Conservation (phyloP, 1,140 invertebrate species). For the Pinna nobilis region DNA sequence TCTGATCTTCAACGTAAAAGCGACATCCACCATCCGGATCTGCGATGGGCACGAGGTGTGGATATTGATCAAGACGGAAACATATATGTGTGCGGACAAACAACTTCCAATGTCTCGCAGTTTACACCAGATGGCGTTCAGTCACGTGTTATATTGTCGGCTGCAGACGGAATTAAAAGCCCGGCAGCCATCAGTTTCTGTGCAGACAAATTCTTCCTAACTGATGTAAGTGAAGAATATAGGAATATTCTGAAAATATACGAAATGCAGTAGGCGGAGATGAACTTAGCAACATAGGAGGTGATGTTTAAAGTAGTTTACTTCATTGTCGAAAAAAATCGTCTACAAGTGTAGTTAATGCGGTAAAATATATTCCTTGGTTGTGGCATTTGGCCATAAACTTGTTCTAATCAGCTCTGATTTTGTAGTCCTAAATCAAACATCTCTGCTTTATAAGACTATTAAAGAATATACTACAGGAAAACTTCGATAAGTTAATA, state of each 20-base stretch:
- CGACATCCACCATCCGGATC: slow-evolving; percentile 6
- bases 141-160: slow-evolving; percentile 22
- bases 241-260: slow-evolving; percentile 32
- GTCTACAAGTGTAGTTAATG: too few relatives aligned
- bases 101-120: slow-evolving; percentile 25
- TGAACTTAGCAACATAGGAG: too few relatives aligned
- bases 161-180: slow-evolving; percentile 20
- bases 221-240: slow-evolving; percentile 20
- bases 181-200: slow-evolving; percentile 32
- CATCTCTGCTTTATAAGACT: too few relatives aligned
- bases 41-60: slow-evolving; percentile 25
- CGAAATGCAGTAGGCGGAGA: slow-evolving; percentile 28
- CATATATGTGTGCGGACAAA: slow-evolving; percentile 35
- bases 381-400: too few relatives aligned
- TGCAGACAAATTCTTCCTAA: slow-evolving; percentile 37
- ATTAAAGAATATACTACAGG: too few relatives aligned
- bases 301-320: too few relatives aligned
- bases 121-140: slow-evolving; percentile 19
- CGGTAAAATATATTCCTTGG: too few relatives aligned
- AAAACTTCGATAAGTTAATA: too few relatives aligned
- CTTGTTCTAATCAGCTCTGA: too few relatives aligned
- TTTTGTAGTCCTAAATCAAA: too few relatives aligned
- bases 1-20: slow-evolving; percentile 8
- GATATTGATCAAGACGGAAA: slow-evolving; percentile 33
- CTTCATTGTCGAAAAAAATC: too few relatives aligned